Evolutionary conservation across 2,113 vertebrate genomes (phyloP), one percentile per base, ranked within the genome.

Genomic region (Oxyruncus cristatus): DNA sequence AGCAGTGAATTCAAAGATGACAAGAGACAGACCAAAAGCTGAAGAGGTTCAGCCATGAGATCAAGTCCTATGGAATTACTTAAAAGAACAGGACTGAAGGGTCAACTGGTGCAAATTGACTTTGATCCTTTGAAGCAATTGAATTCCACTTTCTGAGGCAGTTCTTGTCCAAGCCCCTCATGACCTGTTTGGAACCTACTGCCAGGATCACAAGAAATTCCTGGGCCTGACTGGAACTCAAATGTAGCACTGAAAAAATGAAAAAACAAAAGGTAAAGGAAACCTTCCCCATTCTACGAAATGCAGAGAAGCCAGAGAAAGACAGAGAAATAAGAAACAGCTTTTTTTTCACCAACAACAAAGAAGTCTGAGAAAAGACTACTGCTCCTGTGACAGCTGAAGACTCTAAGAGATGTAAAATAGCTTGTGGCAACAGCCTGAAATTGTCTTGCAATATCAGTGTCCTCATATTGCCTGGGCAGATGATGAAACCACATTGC

Each of bases 381-480:
- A 3, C 56, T 2, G 3, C 42, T 92, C 5, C 3, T 49, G 23
- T 42, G 77, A 49, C 77, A 83, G 58, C 39, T 27, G 17, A 77
- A 78, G 52, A 24, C 49, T 92, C 59, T 4, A 32, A 41, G 83
- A 94, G 42, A 65, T 8, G 33, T 55, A 42, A 89, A 94, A 72
- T 4, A 85, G 44, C 66, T 79, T 67, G 35, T 80, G 75, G 65
- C 82, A 93, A 65, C 37, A 78, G 68, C 49, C 73, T 66, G 73
- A 81, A 70, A 87, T n/a, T 42, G 32, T 68, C 91, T 92, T 46
- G 91, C 73, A 91, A 61, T 84, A 37, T 35, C 2, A 0, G 32
- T 85, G 88, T 93, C 95, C 92, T 93, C 92, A 46, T 12, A 37
- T 96, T 72, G 92, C 92, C 92, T 9, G 42, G 61, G 14, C 1